Base-by-base conservation (phyloP, 1,140 invertebrate species). In the Anadara kagoshimensis region DNA sequence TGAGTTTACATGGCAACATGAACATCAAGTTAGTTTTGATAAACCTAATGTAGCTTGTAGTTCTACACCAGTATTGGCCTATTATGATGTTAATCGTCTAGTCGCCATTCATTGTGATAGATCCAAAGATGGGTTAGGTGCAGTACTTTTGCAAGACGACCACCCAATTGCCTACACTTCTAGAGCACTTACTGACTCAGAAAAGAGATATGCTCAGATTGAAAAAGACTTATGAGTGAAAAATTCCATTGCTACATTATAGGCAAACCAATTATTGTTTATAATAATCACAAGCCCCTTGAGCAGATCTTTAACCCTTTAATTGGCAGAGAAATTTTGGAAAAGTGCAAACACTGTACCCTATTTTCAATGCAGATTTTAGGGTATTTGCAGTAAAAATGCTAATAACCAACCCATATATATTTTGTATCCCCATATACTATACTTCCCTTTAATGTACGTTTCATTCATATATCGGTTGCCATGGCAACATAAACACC, bases 181-280 rank as follows among this genome's bases (percentile, higher is more conserved):
- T 7, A 69, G 88, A n/a, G 78, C 86, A 11, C 73, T 91, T n/a
- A 88, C 86, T 11, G 24, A 75, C 18, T 81, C 84, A 45, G 88
- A 91, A 77, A 36, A 79, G 53, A 89, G 83, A 26, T 91, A 84
- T 66, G 78, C 87, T 18, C 86, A 89, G 76, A 91, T 90, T 29
- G 89, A 91, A 76, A 91, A 90, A 64, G 89, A 76, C 72, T 87
- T 20, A 73, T 88, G 41, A 85, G 85, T 41, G 83, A 85, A 26
- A 68, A 20, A 26, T 57, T 26, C 20, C 57, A 36, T 36, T 62
- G 59, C 26, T 62, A 62, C 43, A 62, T 62, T 44, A 24, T 62
- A 12, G 59, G 59, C 8, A 16, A 59, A 18, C 18, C 57, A n/a
- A 5, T 59, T 59, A 69, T 59, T 26, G 57, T 59, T 8, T 59